These are phyloP conservation scores for Jordanella pulchra DNA, from an alignment of 2,797 vertebrate species.

Conservation along the genomic window DNA sequence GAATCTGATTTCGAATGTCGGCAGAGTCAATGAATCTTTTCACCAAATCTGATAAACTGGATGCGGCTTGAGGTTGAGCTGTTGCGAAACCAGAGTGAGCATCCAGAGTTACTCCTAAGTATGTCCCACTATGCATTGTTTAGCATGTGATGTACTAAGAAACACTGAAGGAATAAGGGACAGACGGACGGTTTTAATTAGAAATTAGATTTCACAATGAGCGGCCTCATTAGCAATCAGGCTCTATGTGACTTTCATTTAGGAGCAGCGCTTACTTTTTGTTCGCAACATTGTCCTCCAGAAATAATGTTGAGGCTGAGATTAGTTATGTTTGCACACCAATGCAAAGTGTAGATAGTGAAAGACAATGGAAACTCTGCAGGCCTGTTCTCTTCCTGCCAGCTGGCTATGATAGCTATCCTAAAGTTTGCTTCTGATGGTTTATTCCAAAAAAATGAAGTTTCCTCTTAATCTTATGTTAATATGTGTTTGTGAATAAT, in stretches of 20 bases:
- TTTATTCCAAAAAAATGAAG: not conserved
- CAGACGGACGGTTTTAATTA: conserved; percentile 5
- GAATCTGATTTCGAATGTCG: conserved; percentile 50
- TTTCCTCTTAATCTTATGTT: not conserved
- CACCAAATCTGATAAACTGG: conserved; percentile 52
- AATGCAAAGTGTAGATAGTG: conserved; percentile 12
- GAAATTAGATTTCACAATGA: conserved; percentile 12
- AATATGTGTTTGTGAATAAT: not conserved
- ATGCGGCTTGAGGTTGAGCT: conserved; percentile 47
- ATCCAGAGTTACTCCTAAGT: not conserved
- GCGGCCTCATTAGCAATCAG: not conserved
- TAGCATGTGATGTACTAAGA: not conserved
- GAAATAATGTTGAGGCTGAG: not conserved
- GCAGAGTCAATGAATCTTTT: conserved; percentile 47
- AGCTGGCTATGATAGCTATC: not conserved
- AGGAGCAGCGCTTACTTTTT: not conserved
- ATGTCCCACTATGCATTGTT: conserved; percentile 1
- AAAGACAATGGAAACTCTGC: conserved; percentile 3
- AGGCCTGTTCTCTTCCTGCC: not conserved
- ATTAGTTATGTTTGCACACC: conserved; percentile 1
- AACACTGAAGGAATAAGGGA: not conserved
- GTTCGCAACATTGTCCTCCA: not conserved
- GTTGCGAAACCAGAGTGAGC: conserved; percentile 43
- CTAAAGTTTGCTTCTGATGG: not conserved
- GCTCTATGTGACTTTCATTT: conserved; percentile 10